Evolutionary conservation across 2,797 vertebrate genomes (phyloP).

Genomic region (Myotis findleyi): DNA sequence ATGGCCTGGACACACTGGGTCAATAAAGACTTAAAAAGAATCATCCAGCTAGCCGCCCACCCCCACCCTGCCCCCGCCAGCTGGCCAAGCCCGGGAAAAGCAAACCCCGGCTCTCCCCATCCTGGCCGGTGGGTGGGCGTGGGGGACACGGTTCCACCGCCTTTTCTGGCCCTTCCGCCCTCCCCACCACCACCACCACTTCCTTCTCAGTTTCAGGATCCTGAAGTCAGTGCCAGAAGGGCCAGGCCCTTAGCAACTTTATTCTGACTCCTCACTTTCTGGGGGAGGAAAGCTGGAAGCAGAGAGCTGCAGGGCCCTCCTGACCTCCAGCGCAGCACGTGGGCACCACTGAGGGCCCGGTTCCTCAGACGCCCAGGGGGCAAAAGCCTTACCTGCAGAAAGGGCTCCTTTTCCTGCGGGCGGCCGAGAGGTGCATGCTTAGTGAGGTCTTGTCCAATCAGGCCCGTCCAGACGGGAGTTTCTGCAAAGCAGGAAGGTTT

Average conservation of each 20-base stretch:
- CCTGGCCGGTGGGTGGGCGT: not conserved
- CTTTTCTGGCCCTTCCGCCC: not conserved
- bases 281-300: not conserved
- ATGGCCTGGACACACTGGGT: not conserved
- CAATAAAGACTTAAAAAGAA: not conserved
- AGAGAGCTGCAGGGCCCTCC: not conserved
- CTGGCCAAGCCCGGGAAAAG: not conserved
- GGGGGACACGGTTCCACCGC: rapidly evolving
- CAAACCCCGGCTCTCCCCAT: not conserved
- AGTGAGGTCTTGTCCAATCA: not conserved
- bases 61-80: not conserved
- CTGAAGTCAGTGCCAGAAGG: not conserved
- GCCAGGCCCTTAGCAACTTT: not conserved
- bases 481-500: constrained; percentile 50
- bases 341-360: not conserved
- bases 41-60: not conserved
- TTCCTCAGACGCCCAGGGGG: rapidly evolving
- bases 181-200: not conserved
- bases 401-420: not conserved
- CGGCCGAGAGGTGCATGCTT: not conserved
- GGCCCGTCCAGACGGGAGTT: not conserved
- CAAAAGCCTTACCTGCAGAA: not conserved
- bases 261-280: not conserved
- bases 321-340: not conserved
- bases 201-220: not conserved